These are phyloP conservation scores for Aphaenogaster ashmeadi DNA, from an alignment of 1,140 invertebrate species.

Conservation along the genomic window DNA sequence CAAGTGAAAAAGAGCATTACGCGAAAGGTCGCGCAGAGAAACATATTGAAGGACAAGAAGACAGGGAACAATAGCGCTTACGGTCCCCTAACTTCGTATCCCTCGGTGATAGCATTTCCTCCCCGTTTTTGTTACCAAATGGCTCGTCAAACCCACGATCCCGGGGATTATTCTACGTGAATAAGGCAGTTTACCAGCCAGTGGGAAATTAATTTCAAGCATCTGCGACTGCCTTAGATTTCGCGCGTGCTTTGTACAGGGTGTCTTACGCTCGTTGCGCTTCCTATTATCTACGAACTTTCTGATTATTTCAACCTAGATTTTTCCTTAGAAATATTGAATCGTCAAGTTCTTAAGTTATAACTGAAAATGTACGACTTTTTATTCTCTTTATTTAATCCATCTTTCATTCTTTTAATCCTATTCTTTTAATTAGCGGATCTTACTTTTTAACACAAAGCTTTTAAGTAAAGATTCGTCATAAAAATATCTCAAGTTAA, in stretches of 20 bases:
- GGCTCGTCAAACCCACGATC: not conserved
- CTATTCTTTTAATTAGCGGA: not conserved
- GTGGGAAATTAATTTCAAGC: slow-evolving; percentile 22
- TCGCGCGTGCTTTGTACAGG: not conserved
- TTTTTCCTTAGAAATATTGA: not conserved
- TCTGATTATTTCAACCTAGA: not conserved
- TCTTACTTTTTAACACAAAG: not conserved
- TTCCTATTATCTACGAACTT: not conserved
- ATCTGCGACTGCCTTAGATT: not conserved
- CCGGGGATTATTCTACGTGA: not conserved
- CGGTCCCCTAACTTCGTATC: slow-evolving; percentile 48
- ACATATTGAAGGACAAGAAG: not conserved
- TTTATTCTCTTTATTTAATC: not conserved
- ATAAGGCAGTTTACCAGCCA: not conserved
- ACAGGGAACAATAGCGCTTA: not conserved
- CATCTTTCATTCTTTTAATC: not conserved
- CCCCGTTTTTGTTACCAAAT: not conserved
- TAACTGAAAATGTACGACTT: not conserved
- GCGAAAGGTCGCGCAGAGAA: not conserved
- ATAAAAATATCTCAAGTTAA: not conserved
- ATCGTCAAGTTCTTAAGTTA: not conserved
- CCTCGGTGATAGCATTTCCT: slow-evolving; percentile 3
- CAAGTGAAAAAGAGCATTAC: slow-evolving; percentile 14
- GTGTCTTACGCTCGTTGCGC: not conserved
- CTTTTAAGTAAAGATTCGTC: not conserved